These are phyloP conservation scores for Delphinus delphis DNA, from an alignment of 2,113 vertebrate genomes.

Conservation along the genomic window DNA sequence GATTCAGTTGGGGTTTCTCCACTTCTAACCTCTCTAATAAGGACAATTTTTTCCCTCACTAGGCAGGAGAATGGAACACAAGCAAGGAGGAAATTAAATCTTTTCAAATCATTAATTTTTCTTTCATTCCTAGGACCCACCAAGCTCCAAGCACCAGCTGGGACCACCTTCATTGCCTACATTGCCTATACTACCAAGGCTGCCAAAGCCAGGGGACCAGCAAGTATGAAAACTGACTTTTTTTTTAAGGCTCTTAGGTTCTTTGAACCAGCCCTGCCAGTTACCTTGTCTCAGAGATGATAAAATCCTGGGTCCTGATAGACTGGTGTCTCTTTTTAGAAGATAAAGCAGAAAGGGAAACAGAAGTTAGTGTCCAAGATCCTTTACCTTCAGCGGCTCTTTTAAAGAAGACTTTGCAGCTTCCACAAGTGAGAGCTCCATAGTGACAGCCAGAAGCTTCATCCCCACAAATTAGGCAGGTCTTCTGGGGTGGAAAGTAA, in stretches of 20 bases:
- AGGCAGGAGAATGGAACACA: slow-evolving; percentile 37
- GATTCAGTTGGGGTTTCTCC: slow-evolving; percentile 35
- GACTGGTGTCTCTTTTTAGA: background rate
- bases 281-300: background rate
- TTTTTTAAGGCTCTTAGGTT: background rate
- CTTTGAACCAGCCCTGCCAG: background rate
- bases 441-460: slow-evolving; percentile 99
- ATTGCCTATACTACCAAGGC: background rate
- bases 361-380: background rate
- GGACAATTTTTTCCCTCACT: slow-evolving; percentile 6
- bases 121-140: slow-evolving; percentile 11
- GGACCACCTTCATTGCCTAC: background rate
- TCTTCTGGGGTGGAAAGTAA: slow-evolving; percentile 97
- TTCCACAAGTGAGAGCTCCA: slow-evolving; percentile 97
- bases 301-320: background rate
- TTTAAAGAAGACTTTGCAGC: slow-evolving; percentile 99
- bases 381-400: slow-evolving; percentile 96
- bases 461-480: slow-evolving; percentile 96
- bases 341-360: background rate
- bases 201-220: background rate
- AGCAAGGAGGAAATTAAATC: slow-evolving; percentile 49
- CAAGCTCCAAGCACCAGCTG: slow-evolving; percentile 34
- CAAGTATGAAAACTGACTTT: slow-evolving; percentile 25
- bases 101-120: slow-evolving; percentile 63
- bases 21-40: slow-evolving; percentile 54